Evolutionary conservation across 2,888 invertebrate species (phyloP).

Genomic region (Buathra laborator): DNA sequence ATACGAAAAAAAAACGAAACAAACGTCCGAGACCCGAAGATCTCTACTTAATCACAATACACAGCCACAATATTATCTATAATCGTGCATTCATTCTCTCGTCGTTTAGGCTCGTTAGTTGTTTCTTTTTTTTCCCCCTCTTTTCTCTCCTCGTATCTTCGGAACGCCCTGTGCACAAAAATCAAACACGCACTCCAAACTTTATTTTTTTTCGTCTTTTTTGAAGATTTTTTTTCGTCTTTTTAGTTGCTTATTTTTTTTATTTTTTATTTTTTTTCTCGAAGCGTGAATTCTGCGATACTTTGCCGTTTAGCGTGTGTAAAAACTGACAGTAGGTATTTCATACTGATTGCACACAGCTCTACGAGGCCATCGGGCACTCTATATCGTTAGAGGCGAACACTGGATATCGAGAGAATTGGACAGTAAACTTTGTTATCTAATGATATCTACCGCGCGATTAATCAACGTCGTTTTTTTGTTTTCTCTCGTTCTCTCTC

Average conservation of each 20-base stretch:
- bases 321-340: conserved; percentile 5
- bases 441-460: conserved; percentile 35
- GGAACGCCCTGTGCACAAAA: conserved; percentile 40
- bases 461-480: conserved; percentile 25
- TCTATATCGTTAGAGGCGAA: conserved; percentile 38
- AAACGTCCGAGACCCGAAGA: conserved; percentile 39
- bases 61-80: conserved; percentile 66
- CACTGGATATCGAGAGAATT: conserved; percentile 33
- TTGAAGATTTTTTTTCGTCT: background rate
- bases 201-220: no score
- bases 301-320: conserved; percentile 13
- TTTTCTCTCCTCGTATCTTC: conserved; percentile 21
- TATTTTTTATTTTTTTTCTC: conserved; percentile 14
- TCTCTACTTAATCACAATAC: conserved; percentile 64
- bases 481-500: no score
- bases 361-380: background rate
- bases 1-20: conserved; percentile 4
- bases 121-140: conserved; percentile 4
- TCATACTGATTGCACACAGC: conserved; percentile 3
- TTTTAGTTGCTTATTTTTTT: background rate
- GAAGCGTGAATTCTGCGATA: conserved; percentile 20
- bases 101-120: conserved; percentile 47
- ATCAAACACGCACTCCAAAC: conserved; percentile 9
- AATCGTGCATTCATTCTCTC: conserved; percentile 33
- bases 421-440: conserved; percentile 34